These are phyloP conservation scores for Muscidifurax raptorellus DNA, from an alignment of 1,140 invertebrate species.

Conservation along the genomic window DNA sequence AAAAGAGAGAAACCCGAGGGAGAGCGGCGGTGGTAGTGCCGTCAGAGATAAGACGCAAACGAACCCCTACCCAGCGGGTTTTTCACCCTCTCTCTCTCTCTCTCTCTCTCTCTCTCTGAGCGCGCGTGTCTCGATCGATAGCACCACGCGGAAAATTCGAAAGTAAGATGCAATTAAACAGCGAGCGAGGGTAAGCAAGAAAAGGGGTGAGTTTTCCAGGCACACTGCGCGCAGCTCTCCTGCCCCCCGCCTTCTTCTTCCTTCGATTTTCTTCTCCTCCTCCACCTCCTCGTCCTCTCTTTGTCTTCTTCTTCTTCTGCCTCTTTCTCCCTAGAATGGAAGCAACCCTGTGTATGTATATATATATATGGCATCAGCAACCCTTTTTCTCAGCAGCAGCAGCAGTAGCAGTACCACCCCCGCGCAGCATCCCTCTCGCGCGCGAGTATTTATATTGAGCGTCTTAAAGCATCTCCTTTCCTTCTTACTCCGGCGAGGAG, in stretches of 20 bases:
- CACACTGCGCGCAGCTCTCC: slow-evolving; percentile 52
- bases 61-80: slow-evolving; percentile 59
- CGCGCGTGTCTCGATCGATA: slow-evolving; percentile 73
- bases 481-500: slow-evolving; percentile 40
- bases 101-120: slow-evolving; percentile 47
- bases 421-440: slow-evolving; percentile 71
- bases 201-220: slow-evolving; percentile 76
- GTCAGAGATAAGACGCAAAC: slow-evolving; percentile 76
- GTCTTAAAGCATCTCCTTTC: slow-evolving; percentile 74
- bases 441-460: slow-evolving; percentile 76
- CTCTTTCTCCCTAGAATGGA: not conserved
- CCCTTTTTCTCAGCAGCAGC: slow-evolving; percentile 53
- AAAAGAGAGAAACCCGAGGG: slow-evolving; percentile 47
- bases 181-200: slow-evolving; percentile 76
- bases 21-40: slow-evolving; percentile 56
- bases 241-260: slow-evolving; percentile 18
- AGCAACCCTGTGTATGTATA: not conserved
- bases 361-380: too few relatives aligned
- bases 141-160: slow-evolving; percentile 77
- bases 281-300: slow-evolving; percentile 60
- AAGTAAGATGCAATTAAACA: slow-evolving; percentile 78
- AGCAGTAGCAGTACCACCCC: too few relatives aligned
- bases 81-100: slow-evolving; percentile 57
- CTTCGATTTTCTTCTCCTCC: slow-evolving; percentile 52
- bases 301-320: slow-evolving; percentile 43